phyloP scores from a whole-genome alignment of 2,797 vertebrate species.

The Micropoecilia bifurca region DNA sequence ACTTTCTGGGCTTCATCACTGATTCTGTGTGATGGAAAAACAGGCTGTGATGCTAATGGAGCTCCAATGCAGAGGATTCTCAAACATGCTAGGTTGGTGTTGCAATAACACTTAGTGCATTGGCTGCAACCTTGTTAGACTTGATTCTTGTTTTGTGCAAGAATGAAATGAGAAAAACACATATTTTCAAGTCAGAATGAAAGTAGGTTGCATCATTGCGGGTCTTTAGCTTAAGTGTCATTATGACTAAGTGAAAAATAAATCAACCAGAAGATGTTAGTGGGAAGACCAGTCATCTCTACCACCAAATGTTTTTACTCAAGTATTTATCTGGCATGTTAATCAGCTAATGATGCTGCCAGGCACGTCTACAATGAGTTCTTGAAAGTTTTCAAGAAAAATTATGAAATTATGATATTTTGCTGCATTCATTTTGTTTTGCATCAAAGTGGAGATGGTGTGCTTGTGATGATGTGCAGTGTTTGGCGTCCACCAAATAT shows the following conservation, averaged over 20 bases:
- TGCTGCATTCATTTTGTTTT: too few species aligned
- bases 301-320: slow-evolving; percentile 6
- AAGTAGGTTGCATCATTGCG: slow-evolving; percentile 48
- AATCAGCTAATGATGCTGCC: background rate
- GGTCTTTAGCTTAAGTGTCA: slow-evolving; percentile 33
- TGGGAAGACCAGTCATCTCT: slow-evolving; percentile 26
- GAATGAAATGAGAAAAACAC: slow-evolving; percentile 1
- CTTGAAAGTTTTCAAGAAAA: background rate
- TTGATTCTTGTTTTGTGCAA: background rate
- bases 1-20: slow-evolving; percentile 7
- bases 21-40: slow-evolving; percentile 13
- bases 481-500: too few species aligned
- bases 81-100: background rate
- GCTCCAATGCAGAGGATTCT: slow-evolving; percentile 18
- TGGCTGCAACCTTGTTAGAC: slow-evolving; percentile 4
- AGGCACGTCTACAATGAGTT: background rate
- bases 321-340: background rate
- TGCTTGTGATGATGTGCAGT: too few species aligned
- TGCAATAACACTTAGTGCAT: background rate
- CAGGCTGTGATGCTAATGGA: slow-evolving; percentile 12
- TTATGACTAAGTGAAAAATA: slow-evolving; percentile 35
- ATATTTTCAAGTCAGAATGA: slow-evolving; percentile 38
- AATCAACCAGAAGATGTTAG: slow-evolving; percentile 19
- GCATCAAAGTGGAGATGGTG: too few species aligned
- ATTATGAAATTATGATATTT: background rate